phyloP scores from a whole-genome alignment of 2,888 invertebrate genomes.

The Ceriagrion tenellum region DNA sequence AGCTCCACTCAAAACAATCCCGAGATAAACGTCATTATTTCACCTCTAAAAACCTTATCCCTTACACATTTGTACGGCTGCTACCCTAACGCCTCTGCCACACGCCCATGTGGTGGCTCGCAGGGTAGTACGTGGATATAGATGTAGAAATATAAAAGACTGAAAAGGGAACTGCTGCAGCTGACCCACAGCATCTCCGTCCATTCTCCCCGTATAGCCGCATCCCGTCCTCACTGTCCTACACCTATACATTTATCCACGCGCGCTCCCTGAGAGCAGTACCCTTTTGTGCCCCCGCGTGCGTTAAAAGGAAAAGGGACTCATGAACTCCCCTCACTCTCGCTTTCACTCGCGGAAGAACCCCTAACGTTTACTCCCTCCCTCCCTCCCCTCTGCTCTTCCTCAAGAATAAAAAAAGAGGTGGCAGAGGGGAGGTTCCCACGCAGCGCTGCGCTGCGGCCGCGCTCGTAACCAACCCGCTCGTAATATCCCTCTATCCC shows the following conservation, averaged over 20 bases:
- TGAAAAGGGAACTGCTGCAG: too few species aligned
- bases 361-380: neutral
- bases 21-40: too few species aligned
- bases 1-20: too few species aligned
- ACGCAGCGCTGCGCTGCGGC: neutral
- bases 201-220: neutral
- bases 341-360: neutral
- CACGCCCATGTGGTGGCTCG: too few species aligned
- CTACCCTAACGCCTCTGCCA: too few species aligned
- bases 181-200: neutral
- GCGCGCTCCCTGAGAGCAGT: neutral
- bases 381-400: neutral
- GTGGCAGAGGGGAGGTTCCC: neutral
- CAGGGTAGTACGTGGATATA: too few species aligned
- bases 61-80: too few species aligned
- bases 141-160: too few species aligned
- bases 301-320: neutral
- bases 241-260: neutral
- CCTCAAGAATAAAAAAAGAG: neutral
- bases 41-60: too few species aligned
- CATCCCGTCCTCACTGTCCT: neutral
- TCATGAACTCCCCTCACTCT: neutral
- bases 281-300: neutral
- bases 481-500: neutral
- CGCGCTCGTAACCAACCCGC: constrained; percentile 12